These are phyloP conservation scores for Danio choprae DNA, from an alignment of 2,797 vertebrate species.

Conservation along the genomic window DNA sequence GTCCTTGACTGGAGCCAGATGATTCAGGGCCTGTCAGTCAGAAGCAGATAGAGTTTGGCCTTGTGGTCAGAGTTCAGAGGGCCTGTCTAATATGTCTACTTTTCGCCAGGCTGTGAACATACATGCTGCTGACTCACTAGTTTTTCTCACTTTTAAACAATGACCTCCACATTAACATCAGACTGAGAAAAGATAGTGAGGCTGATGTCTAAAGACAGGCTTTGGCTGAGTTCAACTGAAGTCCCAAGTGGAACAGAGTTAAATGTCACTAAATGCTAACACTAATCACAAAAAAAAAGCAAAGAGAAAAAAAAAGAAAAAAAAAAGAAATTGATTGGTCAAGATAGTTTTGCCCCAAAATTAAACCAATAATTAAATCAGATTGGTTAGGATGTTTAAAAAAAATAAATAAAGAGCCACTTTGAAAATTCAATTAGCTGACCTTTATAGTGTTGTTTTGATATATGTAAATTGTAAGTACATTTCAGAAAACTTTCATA, in stretches of 20 bases:
- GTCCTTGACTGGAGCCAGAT: constrained; percentile 51
- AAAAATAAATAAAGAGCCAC: background rate
- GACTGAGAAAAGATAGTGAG: constrained; percentile 20
- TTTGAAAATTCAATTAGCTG: background rate
- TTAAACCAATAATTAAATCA: background rate
- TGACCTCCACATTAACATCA: constrained; percentile 54
- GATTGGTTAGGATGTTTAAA: background rate
- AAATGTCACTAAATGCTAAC: background rate
- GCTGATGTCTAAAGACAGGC: background rate
- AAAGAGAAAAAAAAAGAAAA: no score
- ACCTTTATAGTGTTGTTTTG: background rate
- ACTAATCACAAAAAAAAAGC: background rate
- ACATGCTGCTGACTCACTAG: constrained; percentile 50
- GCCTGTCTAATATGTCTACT: constrained; percentile 73
- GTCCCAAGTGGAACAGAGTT: background rate
- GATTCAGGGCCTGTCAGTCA: constrained; percentile 68
- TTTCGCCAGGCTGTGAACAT: constrained; percentile 48
- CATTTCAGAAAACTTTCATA: no score
- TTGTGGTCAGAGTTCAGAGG: constrained; percentile 77
- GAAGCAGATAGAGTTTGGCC: constrained; percentile 67
- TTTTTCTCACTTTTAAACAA: constrained; percentile 48
- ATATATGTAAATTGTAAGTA: no score
- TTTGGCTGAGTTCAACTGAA: background rate
- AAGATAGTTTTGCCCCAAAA: no score
- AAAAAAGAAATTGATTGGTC: background rate